Percentiles rank a stretch among this genome's conserved stretches.
Evolutionary conservation across 2,113 vertebrate genomes (phyloP).

Genomic region (Sphaerodactylus townsendi): DNA sequence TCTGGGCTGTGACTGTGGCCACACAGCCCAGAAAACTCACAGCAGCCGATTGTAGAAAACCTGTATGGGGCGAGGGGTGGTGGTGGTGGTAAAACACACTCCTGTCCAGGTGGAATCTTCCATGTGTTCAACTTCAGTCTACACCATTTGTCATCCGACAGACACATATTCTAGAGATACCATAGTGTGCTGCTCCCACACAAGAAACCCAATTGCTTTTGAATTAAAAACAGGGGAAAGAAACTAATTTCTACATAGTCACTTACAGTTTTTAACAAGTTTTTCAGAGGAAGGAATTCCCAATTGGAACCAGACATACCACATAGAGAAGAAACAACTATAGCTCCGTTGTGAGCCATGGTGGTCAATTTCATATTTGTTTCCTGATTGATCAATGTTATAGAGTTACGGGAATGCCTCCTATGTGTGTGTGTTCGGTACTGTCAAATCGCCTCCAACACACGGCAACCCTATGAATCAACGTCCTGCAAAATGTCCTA

Average conservation of each 20-base stretch:
- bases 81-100: background rate
- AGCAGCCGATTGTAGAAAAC: no score
- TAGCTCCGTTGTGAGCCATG: background rate
- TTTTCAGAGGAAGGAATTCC: background rate
- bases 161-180: background rate
- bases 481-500: no score
- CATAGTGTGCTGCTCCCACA: background rate
- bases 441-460: no score
- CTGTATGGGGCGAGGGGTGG: no score
- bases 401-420: accelerated
- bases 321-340: background rate
- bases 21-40: no score
- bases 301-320: no score
- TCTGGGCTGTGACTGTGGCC: no score
- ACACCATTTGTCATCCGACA: background rate
- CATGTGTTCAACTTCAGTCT: background rate
- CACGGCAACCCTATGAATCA: no score
- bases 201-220: background rate
- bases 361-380: background rate
- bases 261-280: background rate
- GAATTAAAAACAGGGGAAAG: background rate
- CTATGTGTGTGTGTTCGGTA: no score
- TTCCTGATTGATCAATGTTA: background rate
- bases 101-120: background rate
- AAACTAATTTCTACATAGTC: background rate